Evolutionary conservation across 1,140 invertebrate genomes (phyloP), one percentile per base, ranked within the genome.

Genomic region (Holcopasites calliopsidis): DNA sequence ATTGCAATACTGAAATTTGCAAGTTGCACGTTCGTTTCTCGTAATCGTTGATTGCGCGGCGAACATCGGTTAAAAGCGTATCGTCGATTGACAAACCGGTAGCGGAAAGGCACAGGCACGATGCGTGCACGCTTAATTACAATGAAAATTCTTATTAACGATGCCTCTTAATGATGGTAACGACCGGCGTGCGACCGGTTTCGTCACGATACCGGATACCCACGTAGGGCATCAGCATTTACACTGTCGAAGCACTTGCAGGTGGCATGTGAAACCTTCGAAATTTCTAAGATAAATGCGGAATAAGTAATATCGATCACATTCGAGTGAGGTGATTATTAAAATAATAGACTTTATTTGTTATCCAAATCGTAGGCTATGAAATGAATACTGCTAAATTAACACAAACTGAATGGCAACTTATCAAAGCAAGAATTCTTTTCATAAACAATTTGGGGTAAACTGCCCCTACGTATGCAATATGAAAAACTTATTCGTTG

Each of bases 161-260:
- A 13, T 28, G 23, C 42, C 62, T 54, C 71, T 76, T 80, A 84
- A 84, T 71, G 80, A 82, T 23, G 33, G 70, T 82, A 82, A 82
- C 65, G 68, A 82, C 31, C 62, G 49, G 42, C 60, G 42, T 44
- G 65, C 66, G 66, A 49, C 54, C 52, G 62, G 62, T 85, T 85
- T 85, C 84, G 80, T 76, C 78, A 85, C 64, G 3, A 7, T 40
- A 57, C 78, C 79, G 83, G 82, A 83, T 85, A 55, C 31, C 44
- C 58, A 50, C 60, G 54, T 55, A 77, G 68, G 78, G 75, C 55
- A 76, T 58, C 70, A 50, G 38, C 70, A 23, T 65, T 65, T 35
- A 62, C 68, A 35, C 40, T 72, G 64, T 10, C 16, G 64, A 21
- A 52, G 38, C 38, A 11, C 33, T 35, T 38, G 50, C 50, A 52